These are phyloP conservation scores for Gnathonemus longibarbis DNA, from an alignment of 2,113 vertebrate species.

Conservation along the genomic window DNA sequence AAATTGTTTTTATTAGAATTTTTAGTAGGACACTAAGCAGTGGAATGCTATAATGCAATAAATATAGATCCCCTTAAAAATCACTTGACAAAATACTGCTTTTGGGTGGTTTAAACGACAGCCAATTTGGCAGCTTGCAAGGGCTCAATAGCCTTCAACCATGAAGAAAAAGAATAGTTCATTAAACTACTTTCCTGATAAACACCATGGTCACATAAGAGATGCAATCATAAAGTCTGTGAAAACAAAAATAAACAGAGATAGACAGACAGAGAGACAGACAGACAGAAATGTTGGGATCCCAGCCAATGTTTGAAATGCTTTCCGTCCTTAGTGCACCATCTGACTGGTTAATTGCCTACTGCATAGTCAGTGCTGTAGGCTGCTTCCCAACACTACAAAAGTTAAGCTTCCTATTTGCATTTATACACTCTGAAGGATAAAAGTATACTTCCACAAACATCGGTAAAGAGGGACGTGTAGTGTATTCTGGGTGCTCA, in stretches of 20 bases:
- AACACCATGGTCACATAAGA: not conserved
- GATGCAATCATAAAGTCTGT: not conserved
- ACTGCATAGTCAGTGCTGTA: not conserved
- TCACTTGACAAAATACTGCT: not conserved
- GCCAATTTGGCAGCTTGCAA: not conserved
- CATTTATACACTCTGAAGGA: not conserved
- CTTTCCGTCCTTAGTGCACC: not conserved
- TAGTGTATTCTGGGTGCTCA: not conserved
- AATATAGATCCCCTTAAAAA: not conserved
- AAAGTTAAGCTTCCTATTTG: not conserved
- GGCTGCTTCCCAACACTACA: not conserved
- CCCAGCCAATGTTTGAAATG: not conserved
- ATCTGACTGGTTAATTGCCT: not conserved
- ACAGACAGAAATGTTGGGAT: not conserved
- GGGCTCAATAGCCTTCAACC: not conserved
- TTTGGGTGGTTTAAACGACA: not conserved
- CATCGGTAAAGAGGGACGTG: not conserved
- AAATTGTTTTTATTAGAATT: not conserved
- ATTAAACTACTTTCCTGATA: not conserved
- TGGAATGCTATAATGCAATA: not conserved
- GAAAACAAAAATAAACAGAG: not conserved
- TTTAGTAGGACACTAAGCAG: not conserved
- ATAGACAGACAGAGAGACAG: not conserved
- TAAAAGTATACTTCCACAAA: not conserved
- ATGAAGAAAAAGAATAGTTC: not conserved